Evolutionary conservation across 2,888 invertebrate genomes (phyloP).

Genomic region (Argynnis bischoffii): DNA sequence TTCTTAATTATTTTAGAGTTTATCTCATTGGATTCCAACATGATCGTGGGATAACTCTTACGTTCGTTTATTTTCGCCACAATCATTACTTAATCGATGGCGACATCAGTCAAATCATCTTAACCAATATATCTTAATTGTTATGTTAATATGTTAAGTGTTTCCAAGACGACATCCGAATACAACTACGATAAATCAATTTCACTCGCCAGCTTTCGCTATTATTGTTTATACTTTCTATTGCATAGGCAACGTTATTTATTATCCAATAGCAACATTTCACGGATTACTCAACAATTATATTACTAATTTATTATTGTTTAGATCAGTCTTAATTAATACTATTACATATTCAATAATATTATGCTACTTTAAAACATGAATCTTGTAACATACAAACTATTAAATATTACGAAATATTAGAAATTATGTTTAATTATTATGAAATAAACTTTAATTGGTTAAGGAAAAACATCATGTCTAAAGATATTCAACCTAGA

Average conservation of each 20-base stretch:
- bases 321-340: slow-evolving; percentile 18
- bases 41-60: slow-evolving; percentile 19
- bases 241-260: slow-evolving; percentile 58
- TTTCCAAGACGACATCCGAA: slow-evolving; percentile 71
- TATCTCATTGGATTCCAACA: neutral
- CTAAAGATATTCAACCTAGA: neutral
- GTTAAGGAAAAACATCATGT: neutral
- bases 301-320: slow-evolving; percentile 46
- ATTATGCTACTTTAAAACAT: slow-evolving; percentile 16
- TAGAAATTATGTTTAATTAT: slow-evolving; percentile 1
- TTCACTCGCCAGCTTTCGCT: slow-evolving; percentile 78
- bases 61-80: slow-evolving; percentile 29
- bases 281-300: slow-evolving; percentile 65
- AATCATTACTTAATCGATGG: slow-evolving; percentile 50
- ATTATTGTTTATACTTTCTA: slow-evolving; percentile 82
- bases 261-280: slow-evolving; percentile 70
- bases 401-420: slow-evolving; percentile 10
- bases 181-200: slow-evolving; percentile 75
- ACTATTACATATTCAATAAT: slow-evolving; percentile 14
- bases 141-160: slow-evolving; percentile 76
- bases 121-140: slow-evolving; percentile 75
- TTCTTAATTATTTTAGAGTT: slow-evolving; percentile 3
- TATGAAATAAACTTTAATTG: slow-evolving; percentile 1
- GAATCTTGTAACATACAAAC: slow-evolving; percentile 11
- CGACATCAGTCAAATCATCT: slow-evolving; percentile 54